Conservation (phyloP, 2,797 vertebrate species). For the Lagocephalus sceleratus region DNA sequence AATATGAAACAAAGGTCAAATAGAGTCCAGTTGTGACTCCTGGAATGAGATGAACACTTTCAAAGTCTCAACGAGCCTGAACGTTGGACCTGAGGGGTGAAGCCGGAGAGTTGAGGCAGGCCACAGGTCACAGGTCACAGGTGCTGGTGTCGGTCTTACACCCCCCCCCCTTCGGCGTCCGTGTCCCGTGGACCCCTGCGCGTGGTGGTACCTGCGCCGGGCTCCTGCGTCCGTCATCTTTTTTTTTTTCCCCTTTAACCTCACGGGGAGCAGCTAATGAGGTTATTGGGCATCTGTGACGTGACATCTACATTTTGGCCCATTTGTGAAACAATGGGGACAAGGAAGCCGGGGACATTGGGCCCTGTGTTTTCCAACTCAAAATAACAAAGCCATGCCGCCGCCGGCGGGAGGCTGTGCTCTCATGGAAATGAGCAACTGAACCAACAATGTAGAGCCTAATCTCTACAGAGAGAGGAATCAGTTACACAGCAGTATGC, state of each 20-base stretch:
- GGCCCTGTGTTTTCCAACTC: slow-evolving; percentile 68
- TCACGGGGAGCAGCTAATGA: slow-evolving; percentile 74
- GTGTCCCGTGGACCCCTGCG: too few species aligned
- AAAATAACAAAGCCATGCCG: slow-evolving; percentile 71
- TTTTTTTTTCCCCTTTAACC: slow-evolving; percentile 20
- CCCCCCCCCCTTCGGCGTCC: too few species aligned
- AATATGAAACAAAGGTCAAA: too few species aligned
- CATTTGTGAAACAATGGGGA: slow-evolving; percentile 84
- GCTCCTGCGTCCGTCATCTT: slow-evolving; percentile 33
- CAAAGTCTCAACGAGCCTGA: too few species aligned
- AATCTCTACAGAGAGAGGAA: slow-evolving; percentile 86
- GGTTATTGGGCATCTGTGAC: slow-evolving; percentile 81
- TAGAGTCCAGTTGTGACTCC: too few species aligned
- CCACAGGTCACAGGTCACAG: too few species aligned
- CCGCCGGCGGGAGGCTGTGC: slow-evolving; percentile 73
- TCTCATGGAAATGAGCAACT: slow-evolving; percentile 88
- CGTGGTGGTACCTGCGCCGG: too few species aligned
- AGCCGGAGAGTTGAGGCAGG: too few species aligned
- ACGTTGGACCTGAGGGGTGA: too few species aligned
- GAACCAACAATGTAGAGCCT: slow-evolving; percentile 79
- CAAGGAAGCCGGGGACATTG: slow-evolving; percentile 78
- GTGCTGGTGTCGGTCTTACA: too few species aligned
- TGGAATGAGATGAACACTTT: too few species aligned
- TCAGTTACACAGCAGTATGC: slow-evolving; percentile 84
- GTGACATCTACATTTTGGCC: slow-evolving; percentile 84